These are phyloP conservation scores for Trinectes maculatus DNA, from an alignment of 2,113 vertebrate species.

Conservation along the genomic window DNA sequence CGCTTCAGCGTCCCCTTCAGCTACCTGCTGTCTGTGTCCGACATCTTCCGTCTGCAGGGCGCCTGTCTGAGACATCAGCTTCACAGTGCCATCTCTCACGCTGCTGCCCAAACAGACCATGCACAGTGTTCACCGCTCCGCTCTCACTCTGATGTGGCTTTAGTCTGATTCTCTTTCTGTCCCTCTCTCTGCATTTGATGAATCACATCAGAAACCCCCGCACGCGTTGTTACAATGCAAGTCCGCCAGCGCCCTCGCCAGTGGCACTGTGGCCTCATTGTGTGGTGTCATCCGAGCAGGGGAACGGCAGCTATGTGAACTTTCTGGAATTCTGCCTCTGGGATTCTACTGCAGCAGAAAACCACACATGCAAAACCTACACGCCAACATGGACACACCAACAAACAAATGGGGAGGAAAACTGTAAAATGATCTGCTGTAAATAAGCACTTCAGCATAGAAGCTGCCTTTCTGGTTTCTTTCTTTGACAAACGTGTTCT, in stretches of 20 bases:
- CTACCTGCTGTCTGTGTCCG: constrained; percentile 50
- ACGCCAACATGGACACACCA: constrained; percentile 3
- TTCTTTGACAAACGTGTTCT: too few species aligned
- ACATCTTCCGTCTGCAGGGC: constrained; percentile 34
- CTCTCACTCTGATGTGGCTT: constrained; percentile 17
- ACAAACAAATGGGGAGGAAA: too few species aligned
- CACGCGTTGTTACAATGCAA: background rate
- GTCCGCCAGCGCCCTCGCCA: constrained; percentile 9
- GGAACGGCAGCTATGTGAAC: constrained; percentile 63
- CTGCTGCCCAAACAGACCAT: constrained; percentile 30
- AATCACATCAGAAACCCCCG: constrained; percentile 7
- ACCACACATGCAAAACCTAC: background rate
- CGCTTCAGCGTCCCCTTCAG: constrained; percentile 38
- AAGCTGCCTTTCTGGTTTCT: too few species aligned
- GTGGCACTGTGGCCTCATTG: background rate
- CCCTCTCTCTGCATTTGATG: constrained; percentile 5
- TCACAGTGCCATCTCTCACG: constrained; percentile 20
- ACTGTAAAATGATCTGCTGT: too few species aligned
- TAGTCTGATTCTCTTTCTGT: background rate
- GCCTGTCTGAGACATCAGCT: constrained; percentile 41
- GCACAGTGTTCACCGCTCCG: constrained; percentile 12
- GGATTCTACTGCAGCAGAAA: constrained; percentile 33
- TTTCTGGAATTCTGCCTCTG: constrained; percentile 52
- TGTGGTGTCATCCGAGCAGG: constrained; percentile 22
- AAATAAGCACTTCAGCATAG: too few species aligned